Evolutionary conservation across 2,888 invertebrate genomes (phyloP), one percentile per base, ranked within the genome.

Genomic region (Sussaba pulchella): DNA sequence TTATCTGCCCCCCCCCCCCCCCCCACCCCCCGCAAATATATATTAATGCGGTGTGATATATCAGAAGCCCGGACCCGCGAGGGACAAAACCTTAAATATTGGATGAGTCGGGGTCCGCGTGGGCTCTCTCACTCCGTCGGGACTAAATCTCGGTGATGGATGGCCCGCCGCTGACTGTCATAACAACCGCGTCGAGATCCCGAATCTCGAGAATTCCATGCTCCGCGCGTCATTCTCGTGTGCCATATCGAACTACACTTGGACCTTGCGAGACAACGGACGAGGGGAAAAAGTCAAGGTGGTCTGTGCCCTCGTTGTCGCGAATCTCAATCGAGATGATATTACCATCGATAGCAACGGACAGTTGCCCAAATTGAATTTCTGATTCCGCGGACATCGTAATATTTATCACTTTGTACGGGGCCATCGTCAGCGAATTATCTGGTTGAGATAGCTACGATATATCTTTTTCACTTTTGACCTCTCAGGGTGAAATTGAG

Each of bases 11-110:
- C n/a, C n/a, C n/a, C n/a, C n/a, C n/a, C n/a, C n/a, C n/a, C n/a
- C n/a, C n/a, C n/a, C n/a, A n/a, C n/a, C n/a, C n/a, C 92, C 91
- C 89, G 88, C 90, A 91, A 91, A 92, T 92, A 92, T 92, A 92
- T 92, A 92, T 92, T 92, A 92, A 92, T 92, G 91, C 89, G 85
- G 89, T 78, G 91, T 92, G 91, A 92, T 92, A 91, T 92, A 92
- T 92, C 90, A 90, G 77, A 77, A 77, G 63, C 89, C 83, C 74
- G 80, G 70, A 81, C 85, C 86, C 90, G 88, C 89, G 87, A 92
- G 92, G 92, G 92, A 92, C 92, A 91, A 92, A 91, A 91, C 90
- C 91, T 92, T 92, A 92, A 92, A 92, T 92, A 92, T 92, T 92
- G 90, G 89, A 92, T 92, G 91, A 92, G 91, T 92, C 91, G 87